These are phyloP conservation scores for Leucoptera coffeella DNA, from an alignment of 2,888 invertebrate genomes.

Conservation along the genomic window DNA sequence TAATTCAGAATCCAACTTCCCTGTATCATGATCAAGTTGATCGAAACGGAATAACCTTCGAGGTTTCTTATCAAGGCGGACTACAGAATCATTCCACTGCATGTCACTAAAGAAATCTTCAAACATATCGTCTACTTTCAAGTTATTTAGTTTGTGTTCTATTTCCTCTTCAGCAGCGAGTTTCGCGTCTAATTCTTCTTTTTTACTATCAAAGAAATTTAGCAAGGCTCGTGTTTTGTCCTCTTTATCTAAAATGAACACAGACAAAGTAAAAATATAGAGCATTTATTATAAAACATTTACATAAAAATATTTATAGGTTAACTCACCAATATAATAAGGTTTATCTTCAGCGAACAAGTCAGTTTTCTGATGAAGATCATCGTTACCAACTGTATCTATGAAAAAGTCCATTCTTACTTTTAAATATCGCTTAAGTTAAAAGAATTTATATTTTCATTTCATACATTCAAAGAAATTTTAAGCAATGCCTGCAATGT, in stretches of 20 bases:
- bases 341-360: conserved; percentile 19
- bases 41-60: conserved; percentile 25
- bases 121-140: conserved; percentile 25
- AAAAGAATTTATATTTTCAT: too few relatives aligned
- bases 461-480: too few relatives aligned
- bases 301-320: too few relatives aligned
- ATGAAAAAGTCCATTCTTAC: conserved; percentile 55
- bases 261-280: too few relatives aligned
- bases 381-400: conserved; percentile 47
- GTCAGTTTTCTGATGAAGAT: conserved; percentile 25
- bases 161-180: conserved; percentile 18
- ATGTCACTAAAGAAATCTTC: conserved; percentile 35
- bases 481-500: too few relatives aligned
- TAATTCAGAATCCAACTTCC: conserved; percentile 30
- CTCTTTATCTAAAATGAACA: conserved; percentile 24
- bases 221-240: conserved; percentile 20
- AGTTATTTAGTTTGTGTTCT: conserved; percentile 19
- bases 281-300: too few relatives aligned
- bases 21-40: conserved; percentile 26
- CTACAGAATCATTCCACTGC: conserved; percentile 24
- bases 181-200: conserved; percentile 22
- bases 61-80: conserved; percentile 18
- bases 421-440: too few relatives aligned
- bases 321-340: conserved; percentile 34
- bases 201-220: conserved; percentile 24